Percentiles rank a stretch among this genome's conserved stretches.
Evolutionary conservation across 2,888 invertebrate genomes (phyloP).

Genomic region (Amblyjoppa proteus): DNA sequence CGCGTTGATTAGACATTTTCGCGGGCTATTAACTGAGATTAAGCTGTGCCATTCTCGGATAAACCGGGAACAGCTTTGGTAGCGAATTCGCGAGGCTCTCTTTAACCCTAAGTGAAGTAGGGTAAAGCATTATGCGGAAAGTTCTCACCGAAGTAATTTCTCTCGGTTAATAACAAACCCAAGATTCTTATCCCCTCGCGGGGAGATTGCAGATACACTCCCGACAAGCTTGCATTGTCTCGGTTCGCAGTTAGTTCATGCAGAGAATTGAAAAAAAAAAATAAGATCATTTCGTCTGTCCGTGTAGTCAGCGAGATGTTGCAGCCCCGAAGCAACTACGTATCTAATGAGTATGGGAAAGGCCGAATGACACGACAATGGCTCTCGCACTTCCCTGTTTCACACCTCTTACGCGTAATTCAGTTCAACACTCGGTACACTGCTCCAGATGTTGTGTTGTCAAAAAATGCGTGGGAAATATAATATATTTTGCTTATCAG

Average conservation of each 20-base stretch:
- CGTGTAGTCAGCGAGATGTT: slow-evolving; percentile 57
- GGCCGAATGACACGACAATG: slow-evolving; percentile 62
- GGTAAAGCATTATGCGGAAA: slow-evolving; percentile 51
- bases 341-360: slow-evolving; percentile 62
- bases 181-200: slow-evolving; percentile 56
- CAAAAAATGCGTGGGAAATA: slow-evolving; percentile 48
- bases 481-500: slow-evolving; percentile 24
- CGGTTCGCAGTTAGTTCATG: slow-evolving; percentile 47
- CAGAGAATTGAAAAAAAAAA: slow-evolving; percentile 34
- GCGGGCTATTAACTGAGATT: neutral
- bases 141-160: slow-evolving; percentile 49
- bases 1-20: neutral
- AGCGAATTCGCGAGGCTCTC: slow-evolving; percentile 1
- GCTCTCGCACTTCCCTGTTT: slow-evolving; percentile 54
- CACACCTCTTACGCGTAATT: slow-evolving; percentile 52
- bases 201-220: slow-evolving; percentile 47
- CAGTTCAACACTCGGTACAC: slow-evolving; percentile 10
- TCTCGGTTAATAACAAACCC: slow-evolving; percentile 46
- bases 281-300: slow-evolving; percentile 55
- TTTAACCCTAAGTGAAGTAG: slow-evolving; percentile 53
- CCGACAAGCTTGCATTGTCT: slow-evolving; percentile 64
- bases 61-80: slow-evolving; percentile 3
- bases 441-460: slow-evolving; percentile 27
- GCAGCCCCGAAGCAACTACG: slow-evolving; percentile 23
- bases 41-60: neutral